Evolutionary conservation across 2,888 invertebrate genomes (phyloP).

Genomic region (Villa cingulata): DNA sequence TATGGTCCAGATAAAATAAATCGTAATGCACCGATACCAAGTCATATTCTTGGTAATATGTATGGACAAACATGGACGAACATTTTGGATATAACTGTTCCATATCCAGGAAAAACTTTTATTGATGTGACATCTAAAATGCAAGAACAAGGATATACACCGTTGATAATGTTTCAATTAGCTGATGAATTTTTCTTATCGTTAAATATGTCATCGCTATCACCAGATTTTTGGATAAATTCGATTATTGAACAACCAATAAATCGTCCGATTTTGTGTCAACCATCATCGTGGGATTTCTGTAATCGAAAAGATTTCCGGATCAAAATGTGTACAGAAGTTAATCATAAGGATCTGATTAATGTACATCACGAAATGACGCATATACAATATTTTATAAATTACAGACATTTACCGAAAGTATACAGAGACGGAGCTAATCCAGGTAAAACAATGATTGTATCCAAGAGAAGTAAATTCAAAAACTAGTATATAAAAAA

Average conservation of each 20-base stretch:
- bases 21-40: constrained; percentile 67
- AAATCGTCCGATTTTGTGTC: constrained; percentile 66
- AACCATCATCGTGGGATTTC: constrained; percentile 90
- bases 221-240: constrained; percentile 76
- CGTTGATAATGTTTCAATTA: constrained; percentile 66
- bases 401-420: constrained; percentile 69
- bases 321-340: constrained; percentile 77
- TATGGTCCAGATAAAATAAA: constrained; percentile 75
- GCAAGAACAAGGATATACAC: constrained; percentile 72
- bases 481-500: neutral
- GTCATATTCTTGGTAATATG: constrained; percentile 79
- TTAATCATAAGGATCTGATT: constrained; percentile 72
- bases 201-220: constrained; percentile 74
- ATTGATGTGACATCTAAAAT: constrained; percentile 76
- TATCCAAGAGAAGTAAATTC: neutral
- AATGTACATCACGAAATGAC: constrained; percentile 89
- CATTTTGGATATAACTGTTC: constrained; percentile 64
- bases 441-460: constrained; percentile 54
- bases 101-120: constrained; percentile 71
- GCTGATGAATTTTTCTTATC: constrained; percentile 88
- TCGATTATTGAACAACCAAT: constrained; percentile 68
- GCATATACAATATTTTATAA: constrained; percentile 77
- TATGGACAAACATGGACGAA: constrained; percentile 82
- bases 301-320: constrained; percentile 75
- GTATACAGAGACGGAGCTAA: constrained; percentile 85